Evolutionary conservation across 2,888 invertebrate species (phyloP), one percentile per base, ranked within the genome.

Genomic region (Isoperla grammatica): DNA sequence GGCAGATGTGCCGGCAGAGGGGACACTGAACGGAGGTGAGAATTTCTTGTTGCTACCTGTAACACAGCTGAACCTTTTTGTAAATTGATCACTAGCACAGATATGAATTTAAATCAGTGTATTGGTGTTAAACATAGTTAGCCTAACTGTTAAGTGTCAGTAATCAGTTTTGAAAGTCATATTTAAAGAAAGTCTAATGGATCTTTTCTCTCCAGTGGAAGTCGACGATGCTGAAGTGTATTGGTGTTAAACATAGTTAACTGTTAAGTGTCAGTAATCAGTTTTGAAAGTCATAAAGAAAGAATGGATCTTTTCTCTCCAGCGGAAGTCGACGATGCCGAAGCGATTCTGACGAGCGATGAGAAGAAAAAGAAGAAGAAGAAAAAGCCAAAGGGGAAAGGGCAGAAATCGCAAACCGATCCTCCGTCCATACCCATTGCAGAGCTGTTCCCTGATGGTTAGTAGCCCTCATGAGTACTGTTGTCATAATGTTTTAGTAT

Each of bases 371-470:
- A 72, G 11, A 75, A 75, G 62, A 64, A 65, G 57, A 65, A 68
- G 63, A 65, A 66, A 62, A 65, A 59, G 55, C 42, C 48, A 17
- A 62, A 57, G 57, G 57, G 22, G 11, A 46, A 23, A 17, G 53
- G 56, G 45, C 68, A 68, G 4, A 80, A 80, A 63, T 78, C 77
- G 65, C 90, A 92, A 74, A 90, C 90, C 0, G 81, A 87, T 72
- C 91, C 95, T 13, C 95, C 96, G 9, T 82, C 89, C n/a, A 81
- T 95, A 68, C 87, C 96, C 0, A 88, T 97, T 65, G 79, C 84
- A 2, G 89, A 94, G 57, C 79, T 96, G 17, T 97, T 85, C 72
- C 85, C 93, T 2, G 87, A 92, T 76, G 90, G 87, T 74, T 77
- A 77, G 71, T 63, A n/a, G n/a, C n/a, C n/a, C n/a, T n/a, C n/a